A percentile compares a stretch with the other conserved stretches of the same genome.
These are phyloP conservation scores for Lucifuga dentata DNA, from an alignment of 2,113 vertebrate species.

Conservation along the genomic window DNA sequence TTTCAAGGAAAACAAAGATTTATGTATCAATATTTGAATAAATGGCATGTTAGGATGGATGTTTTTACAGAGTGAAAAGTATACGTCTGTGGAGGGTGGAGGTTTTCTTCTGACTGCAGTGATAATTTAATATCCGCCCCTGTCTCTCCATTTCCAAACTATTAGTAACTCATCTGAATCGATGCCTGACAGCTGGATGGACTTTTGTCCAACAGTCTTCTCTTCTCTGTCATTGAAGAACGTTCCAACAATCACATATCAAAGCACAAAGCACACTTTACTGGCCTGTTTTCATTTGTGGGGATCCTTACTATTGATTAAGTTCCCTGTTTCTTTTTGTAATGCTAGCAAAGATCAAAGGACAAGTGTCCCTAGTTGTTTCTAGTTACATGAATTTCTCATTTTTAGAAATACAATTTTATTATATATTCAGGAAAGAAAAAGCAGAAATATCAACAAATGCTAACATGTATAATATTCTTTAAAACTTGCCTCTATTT, in stretches of 20 bases:
- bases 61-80: slow-evolving; percentile 22
- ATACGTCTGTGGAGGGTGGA: slow-evolving; percentile 31
- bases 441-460: neutral
- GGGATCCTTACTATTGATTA: slow-evolving; percentile 3
- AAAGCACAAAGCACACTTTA: slow-evolving; percentile 10
- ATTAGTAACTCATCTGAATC: slow-evolving; percentile 60
- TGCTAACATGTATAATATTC: too few species aligned
- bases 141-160: slow-evolving; percentile 59
- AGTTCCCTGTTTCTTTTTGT: neutral
- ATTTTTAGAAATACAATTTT: neutral
- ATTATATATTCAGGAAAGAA: neutral
- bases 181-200: slow-evolving; percentile 42
- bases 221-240: slow-evolving; percentile 14
- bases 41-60: slow-evolving; percentile 4
- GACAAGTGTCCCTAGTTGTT: neutral
- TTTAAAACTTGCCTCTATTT: too few species aligned
- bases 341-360: neutral
- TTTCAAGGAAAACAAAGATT: slow-evolving; percentile 1
- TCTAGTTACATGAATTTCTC: neutral
- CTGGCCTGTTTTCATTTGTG: neutral
- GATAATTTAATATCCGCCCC: slow-evolving; percentile 56
- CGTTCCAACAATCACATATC: slow-evolving; percentile 48
- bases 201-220: slow-evolving; percentile 31
- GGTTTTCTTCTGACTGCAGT: slow-evolving; percentile 46
- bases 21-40: too few species aligned